Percentiles rank a stretch among this genome's conserved stretches.
These are phyloP conservation scores for Nasua narica DNA, from an alignment of 2,797 vertebrate species.

Conservation along the genomic window DNA sequence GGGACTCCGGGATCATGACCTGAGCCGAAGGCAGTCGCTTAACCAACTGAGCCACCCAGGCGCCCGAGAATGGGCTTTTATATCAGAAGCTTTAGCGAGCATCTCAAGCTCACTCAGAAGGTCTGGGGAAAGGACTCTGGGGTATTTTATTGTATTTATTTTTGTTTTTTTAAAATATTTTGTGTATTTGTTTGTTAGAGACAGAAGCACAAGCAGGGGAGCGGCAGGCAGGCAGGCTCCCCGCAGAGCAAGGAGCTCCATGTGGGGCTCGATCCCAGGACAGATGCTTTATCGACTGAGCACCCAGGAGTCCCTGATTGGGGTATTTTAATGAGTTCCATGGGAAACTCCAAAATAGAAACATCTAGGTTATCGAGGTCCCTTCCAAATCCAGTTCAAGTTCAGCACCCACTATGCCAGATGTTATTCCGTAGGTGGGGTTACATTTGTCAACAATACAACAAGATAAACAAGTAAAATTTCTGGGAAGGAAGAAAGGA, in stretches of 20 bases:
- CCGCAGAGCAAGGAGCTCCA: rapidly evolving
- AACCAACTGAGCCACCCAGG: no score
- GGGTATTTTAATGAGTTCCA: background rate
- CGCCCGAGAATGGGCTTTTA: background rate
- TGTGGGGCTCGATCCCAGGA: background rate
- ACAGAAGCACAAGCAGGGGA: background rate
- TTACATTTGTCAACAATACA: background rate
- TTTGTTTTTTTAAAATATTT: background rate
- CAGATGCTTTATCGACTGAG: background rate
- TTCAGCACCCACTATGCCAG: background rate
- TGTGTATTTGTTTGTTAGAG: background rate
- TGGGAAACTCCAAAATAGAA: conserved; percentile 26
- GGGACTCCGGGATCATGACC: no score
- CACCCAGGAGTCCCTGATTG: background rate
- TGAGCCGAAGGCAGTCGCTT: no score
- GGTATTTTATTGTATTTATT: background rate
- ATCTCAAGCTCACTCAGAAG: background rate
- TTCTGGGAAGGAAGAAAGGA: background rate
- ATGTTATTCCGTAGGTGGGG: background rate
- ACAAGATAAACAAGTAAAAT: background rate
- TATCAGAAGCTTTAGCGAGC: background rate
- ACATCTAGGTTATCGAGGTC: background rate
- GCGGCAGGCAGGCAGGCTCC: background rate
- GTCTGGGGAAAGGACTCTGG: background rate
- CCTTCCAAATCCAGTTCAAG: background rate